Evolutionary conservation across 2,113 vertebrate species (phyloP), one percentile per base, ranked within the genome.

Genomic region (Marmota monax): DNA sequence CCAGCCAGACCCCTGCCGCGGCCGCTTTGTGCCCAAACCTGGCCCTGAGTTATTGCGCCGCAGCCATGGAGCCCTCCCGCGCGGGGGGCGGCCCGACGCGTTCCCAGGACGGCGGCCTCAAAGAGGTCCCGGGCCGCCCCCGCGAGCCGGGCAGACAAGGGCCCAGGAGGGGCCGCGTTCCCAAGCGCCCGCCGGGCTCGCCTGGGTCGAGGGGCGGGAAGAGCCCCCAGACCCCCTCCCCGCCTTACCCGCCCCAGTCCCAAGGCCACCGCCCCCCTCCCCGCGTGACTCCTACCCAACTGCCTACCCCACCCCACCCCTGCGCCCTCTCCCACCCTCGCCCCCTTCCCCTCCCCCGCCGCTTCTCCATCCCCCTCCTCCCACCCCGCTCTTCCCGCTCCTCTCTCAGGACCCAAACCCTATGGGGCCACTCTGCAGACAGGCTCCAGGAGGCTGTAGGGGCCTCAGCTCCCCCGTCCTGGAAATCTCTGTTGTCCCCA

Each of bases 1-100:
- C 97, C 97, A 97, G 97, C 95, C 96, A 14, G 94, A 88, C 76
- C 94, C 97, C 97, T 25, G 95, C 96, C 73, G 95, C 10, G 96
- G 73, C 67, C 51, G 96, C 97, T 96, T 97, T 97, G 96, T 97
- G 96, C 95, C 95, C 88, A 18, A 72, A 80, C 65, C 96, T n/a
- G 76, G 92, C 93, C 94, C 93, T 20, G 97, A 98, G 97, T 97
- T 79, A 94, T 12, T 92, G 97, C 93, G 79, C 92, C 10, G 92
- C 90, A 94, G 96, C 96, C 96, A 89, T 84, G 97, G 97, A 96
- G 95, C 95, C 97, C 83, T 92, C 92, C 88, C 29, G 79, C 39
- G 89, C 37, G 65, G 96, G 96, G 95, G 96, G 65, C 67, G 70
- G 90, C 76, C 95, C 83, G 53, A 23, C 80, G 80, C 91, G 90